A percentile compares a stretch with the other conserved stretches of the same genome.
Evolutionary conservation across 2,888 invertebrate genomes (phyloP).

Genomic region (Tromatobia lineatoria): DNA sequence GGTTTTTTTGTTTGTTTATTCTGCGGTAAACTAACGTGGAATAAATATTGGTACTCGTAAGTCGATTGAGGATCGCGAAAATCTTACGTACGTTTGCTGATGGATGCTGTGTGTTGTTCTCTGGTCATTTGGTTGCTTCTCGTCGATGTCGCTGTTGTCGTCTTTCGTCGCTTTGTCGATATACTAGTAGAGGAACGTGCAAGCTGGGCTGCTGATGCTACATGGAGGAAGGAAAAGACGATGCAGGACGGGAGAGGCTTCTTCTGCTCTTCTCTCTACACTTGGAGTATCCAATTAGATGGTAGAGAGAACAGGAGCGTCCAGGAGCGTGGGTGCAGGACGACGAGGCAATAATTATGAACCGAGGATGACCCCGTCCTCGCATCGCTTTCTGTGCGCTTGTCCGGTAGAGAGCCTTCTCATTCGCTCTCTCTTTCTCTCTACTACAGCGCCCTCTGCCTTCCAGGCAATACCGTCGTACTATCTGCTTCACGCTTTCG

Average conservation of each 20-base stretch:
- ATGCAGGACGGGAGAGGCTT: conserved; percentile 49
- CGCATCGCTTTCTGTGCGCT: conserved; percentile 46
- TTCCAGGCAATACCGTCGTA: background rate
- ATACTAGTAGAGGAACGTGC: conserved; percentile 29
- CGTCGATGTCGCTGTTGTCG: conserved; percentile 35
- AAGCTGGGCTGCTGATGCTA: background rate
- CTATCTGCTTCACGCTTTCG: conserved; percentile 5
- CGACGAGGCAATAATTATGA: conserved; percentile 77
- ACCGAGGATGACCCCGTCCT: conserved; percentile 75
- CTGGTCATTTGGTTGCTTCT: conserved; percentile 19
- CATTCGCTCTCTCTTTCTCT: conserved; percentile 5
- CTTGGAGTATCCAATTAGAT: conserved; percentile 77
- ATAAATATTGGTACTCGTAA: conserved; percentile 67
- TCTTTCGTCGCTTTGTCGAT: conserved; percentile 53
- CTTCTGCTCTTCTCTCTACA: conserved; percentile 61
- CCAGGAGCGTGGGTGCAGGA: conserved; percentile 73
- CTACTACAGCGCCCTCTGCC: background rate
- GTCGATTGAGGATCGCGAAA: conserved; percentile 65
- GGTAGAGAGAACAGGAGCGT: conserved; percentile 72
- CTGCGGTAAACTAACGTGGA: conserved; percentile 48
- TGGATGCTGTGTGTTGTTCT: conserved; percentile 25
- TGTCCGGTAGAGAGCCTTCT: conserved; percentile 24
- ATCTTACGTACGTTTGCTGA: conserved; percentile 56
- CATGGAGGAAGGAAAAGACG: conserved; percentile 35
- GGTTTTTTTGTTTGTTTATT: background rate